Base-by-base conservation (phyloP, 2,797 vertebrate genomes). In the Vireo griseus region DNA sequence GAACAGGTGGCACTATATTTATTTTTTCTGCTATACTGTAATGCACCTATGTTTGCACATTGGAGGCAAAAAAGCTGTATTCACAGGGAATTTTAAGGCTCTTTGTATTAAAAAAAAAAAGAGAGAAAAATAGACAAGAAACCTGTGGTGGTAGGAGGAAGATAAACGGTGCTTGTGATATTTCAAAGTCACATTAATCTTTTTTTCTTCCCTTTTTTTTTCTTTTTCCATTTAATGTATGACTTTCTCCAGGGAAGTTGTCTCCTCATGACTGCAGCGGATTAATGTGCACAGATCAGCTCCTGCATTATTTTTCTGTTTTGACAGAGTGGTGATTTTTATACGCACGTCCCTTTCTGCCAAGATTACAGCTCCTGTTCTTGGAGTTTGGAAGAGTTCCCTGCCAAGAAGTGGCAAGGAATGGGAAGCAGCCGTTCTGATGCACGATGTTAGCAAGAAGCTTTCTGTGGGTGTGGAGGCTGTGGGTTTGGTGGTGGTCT, bases 141-240 rank as follows among this genome's bases (percentile, higher is more conserved):
- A 86, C 83, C 91, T 94, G 82, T 77, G 85, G 93, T 94, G 96
- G 94, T 93, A 96, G 94, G 88, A 97, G 79, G 71, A 95, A 97
- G 95, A 96, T 97, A 97, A 97, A 97, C 59, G 40, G 86, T 88
- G 69, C 89, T 95, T 96, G 94, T 97, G 93, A 95, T 94, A 95
- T 95, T 97, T 97, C 95, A 96, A 93, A 96, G 96, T 92, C 95
- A 92, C 92, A 95, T 97, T 97, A 96, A 96, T 97, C 92, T 95
- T 85, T 92, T 94, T 87, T 85, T 40, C 19, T 72, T 19, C 2
- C 15, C 2, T 3, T 62, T 80, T 80, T 78, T 71, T 65, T 58
- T 19, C 22, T 78, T 94, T 87, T 93, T 83, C 51, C 80, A 96
- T 96, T 96, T 95, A 96, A 97, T 96, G 94, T 95, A 91, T 96